Base-by-base conservation (phyloP, 2,113 vertebrate species). In the Lota lota region DNA sequence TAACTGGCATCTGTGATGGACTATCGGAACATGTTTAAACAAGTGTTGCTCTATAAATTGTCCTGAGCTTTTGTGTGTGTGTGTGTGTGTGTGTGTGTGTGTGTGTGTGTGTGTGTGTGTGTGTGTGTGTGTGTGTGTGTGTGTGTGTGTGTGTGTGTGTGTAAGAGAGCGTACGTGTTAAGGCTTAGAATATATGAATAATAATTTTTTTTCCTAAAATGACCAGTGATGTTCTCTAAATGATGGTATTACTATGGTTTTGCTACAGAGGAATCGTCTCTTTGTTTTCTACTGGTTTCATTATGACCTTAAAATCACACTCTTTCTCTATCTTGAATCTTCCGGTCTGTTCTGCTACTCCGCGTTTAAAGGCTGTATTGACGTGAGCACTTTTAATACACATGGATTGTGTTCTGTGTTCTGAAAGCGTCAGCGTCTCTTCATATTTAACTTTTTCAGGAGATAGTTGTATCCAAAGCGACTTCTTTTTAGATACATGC, bases 161-260 rank as follows among this genome's bases (percentile, higher is more conserved):
- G 21, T 22, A 22, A 22, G 22, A 22, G 59, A 11, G n/a, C 15
- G 66, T 59, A n/a, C 40, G 66, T 58, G 54, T 87, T 90, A 90
- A 90, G 89, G 87, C 85, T 84, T 85, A 77, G 40, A 80, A 81
- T 67, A 73, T 73, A 72, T 77, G 22, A 56, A 61, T 33, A 61
- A 58, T 76, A 68, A 75, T 50, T 82, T 70, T 68, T 36, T 4
- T n/a, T 78, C 61, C 76, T 66, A 64, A 65, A 75, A 74, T 81
- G 65, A 40, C 63, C 69, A 59, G 63, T 56, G 66, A 68, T 63
- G 68, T 68, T 21, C 69, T 67, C 75, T 88, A 24, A 22, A 81
- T 82, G 87, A 87, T 88, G 84, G 81, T 79, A 63, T 70, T 68
- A 78, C 64, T 78, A 75, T 90, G 83, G 86, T 89, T 86, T 85